Evolutionary conservation across 2,113 vertebrate species (phyloP), one percentile per base, ranked within the genome.

Genomic region (Sinocyclocheilus anshuiensis): DNA sequence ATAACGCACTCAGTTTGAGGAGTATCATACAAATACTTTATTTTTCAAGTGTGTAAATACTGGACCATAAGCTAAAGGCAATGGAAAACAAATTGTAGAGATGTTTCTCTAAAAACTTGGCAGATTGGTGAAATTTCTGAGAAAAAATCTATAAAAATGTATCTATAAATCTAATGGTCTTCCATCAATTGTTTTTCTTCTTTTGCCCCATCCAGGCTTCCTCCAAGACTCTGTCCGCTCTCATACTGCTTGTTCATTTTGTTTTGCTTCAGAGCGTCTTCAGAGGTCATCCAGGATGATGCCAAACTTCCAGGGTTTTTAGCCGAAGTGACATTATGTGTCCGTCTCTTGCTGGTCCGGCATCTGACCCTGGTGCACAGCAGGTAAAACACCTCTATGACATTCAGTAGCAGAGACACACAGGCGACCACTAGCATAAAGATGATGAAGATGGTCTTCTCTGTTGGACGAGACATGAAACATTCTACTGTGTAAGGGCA

Each of bases 361-460:
- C 94, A 93, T 18, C 79, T 71, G n/a, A 93, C 5, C 80, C 90
- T 89, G 24, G 67, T 92, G 55, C 86, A 93, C 1, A 96, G 5
- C 87, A 96, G 92, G 91, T 95, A 96, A 85, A 96, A 92, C 16
- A 96, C 53, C 90, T 96, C 96, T 0, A 92, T 3, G 22, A 96
- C 0, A 5, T 92, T 96, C 42, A 96, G 92, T 6, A 95, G 0
- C 83, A 96, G 89, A 2, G 95, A 96, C 26, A 96, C 42, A 84
- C 95, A 95, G 45, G 45, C 45, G 12, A 48, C 45, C 45, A 48
- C 45, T 48, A 48, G 45, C 45, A 48, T 48, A 48, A 48, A 48
- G 45, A 48, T 48, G 45, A 48, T 48, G 45, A 48, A 48, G 45
- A 48, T 48, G 45, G 45, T 48, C 45, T 48, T 48, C 45, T 48